Evolutionary conservation across 2,888 invertebrate species (phyloP).

Genomic region (Callosobruchus maculatus): DNA sequence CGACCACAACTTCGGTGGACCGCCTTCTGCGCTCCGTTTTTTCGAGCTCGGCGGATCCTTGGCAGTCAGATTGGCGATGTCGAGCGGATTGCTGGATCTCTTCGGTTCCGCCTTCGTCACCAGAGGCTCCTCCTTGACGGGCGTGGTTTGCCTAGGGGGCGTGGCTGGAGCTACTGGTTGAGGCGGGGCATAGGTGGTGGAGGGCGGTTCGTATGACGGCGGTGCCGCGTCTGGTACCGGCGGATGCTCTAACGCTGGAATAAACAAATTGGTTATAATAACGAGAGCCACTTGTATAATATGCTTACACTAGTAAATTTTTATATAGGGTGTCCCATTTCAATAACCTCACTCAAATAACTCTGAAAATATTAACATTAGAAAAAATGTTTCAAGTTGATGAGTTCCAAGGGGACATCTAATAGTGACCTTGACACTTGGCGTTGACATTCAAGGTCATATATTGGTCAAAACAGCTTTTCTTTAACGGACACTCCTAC

Average conservation of each 20-base stretch:
- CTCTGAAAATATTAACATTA: too few relatives aligned
- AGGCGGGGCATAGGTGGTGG: background rate
- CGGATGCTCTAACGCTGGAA: background rate
- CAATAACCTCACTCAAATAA: too few relatives aligned
- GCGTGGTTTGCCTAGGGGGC: background rate
- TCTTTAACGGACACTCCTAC: too few relatives aligned
- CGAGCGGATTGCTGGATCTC: slow-evolving; percentile 59
- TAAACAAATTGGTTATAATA: background rate
- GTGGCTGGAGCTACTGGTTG: background rate
- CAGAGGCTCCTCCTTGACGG: slow-evolving; percentile 10
- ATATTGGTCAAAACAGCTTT: too few relatives aligned
- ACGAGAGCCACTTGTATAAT: too few relatives aligned
- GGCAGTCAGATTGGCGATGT: slow-evolving; percentile 61
- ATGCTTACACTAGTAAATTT: too few relatives aligned
- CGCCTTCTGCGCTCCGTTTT: slow-evolving; percentile 37
- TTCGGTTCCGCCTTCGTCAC: slow-evolving; percentile 27
- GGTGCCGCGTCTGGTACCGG: background rate
- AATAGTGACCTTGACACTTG: too few relatives aligned
- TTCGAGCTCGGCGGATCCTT: slow-evolving; percentile 51
- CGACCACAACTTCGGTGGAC: slow-evolving; percentile 60
- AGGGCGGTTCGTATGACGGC: background rate
- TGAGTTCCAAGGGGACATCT: too few relatives aligned
- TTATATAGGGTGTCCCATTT: too few relatives aligned
- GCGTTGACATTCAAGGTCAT: too few relatives aligned
- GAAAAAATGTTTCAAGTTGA: too few relatives aligned